Conservation (phyloP, 2,797 vertebrate species). For the Sebastes reedi region DNA sequence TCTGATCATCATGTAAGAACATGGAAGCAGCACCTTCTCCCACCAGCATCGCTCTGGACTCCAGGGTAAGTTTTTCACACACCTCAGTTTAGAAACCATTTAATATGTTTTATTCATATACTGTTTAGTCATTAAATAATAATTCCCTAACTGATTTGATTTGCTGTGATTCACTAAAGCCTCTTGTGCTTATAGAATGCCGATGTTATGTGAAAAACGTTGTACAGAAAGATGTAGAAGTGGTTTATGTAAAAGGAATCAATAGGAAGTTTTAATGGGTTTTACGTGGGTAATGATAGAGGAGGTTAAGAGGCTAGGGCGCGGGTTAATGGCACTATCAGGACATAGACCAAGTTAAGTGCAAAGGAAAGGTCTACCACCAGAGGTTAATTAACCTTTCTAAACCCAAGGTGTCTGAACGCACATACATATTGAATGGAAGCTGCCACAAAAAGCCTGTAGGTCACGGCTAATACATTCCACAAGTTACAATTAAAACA, state of each 20-base stretch:
- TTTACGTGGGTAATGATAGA: slow-evolving; percentile 90
- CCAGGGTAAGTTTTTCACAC: neutral
- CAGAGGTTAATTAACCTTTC: slow-evolving; percentile 97
- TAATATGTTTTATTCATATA: neutral
- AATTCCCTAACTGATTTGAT: neutral
- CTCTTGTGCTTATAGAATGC: neutral
- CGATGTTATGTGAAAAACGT: slow-evolving; percentile 41
- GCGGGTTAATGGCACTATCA: slow-evolving; percentile 95
- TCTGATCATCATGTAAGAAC: too few species aligned
- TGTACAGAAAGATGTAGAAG: slow-evolving; percentile 39
- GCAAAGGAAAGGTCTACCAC: slow-evolving; percentile 91
- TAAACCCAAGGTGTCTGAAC: slow-evolving; percentile 84
- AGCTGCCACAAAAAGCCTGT: slow-evolving; percentile 80
- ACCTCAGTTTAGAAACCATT: neutral
- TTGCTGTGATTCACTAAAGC: neutral
- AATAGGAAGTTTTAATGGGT: slow-evolving; percentile 91
- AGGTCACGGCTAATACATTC: slow-evolving; percentile 84
- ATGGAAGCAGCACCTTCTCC: neutral
- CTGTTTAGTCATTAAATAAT: neutral
- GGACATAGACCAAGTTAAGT: slow-evolving; percentile 91
- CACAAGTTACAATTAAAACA: slow-evolving; percentile 83
- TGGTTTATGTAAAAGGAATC: slow-evolving; percentile 75
- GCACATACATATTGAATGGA: slow-evolving; percentile 83
- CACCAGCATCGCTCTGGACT: neutral
- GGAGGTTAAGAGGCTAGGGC: slow-evolving; percentile 90